A percentile compares a stretch with the other conserved stretches of the same genome.
Conservation (phyloP, 2,888 invertebrate species). For the Thereva unica region DNA sequence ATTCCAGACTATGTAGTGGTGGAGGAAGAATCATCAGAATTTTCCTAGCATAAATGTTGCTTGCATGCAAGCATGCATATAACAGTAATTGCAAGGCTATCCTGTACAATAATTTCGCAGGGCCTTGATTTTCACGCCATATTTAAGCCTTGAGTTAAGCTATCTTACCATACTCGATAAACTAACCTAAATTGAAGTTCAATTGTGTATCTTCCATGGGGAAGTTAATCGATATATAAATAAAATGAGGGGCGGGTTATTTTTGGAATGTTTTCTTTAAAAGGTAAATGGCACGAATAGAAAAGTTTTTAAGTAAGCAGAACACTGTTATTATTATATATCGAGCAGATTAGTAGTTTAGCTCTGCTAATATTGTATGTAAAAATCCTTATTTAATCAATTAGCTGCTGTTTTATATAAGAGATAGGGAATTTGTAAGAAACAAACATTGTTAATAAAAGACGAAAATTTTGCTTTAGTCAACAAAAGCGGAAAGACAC, state of each 20-base stretch:
- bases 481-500: no score
- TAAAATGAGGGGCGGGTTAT: slow-evolving; percentile 4
- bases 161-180: neutral
- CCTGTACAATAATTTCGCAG: slow-evolving; percentile 14
- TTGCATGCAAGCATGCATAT: slow-evolving; percentile 33
- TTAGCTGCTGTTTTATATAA: no score
- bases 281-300: no score
- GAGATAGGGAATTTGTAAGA: no score
- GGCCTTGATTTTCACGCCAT: slow-evolving; percentile 15
- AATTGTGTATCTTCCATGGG: slow-evolving; percentile 10
- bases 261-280: no score
- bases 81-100: slow-evolving; percentile 26
- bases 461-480: no score
- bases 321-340: no score
- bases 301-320: no score
- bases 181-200: slow-evolving; percentile 31
- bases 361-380: no score
- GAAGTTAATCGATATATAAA: slow-evolving; percentile 7
- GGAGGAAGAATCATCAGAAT: slow-evolving; percentile 4
- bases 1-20: slow-evolving; percentile 16
- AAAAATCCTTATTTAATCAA: no score
- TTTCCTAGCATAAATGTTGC: slow-evolving; percentile 11
- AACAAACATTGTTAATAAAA: no score
- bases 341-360: no score
- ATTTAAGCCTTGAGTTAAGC: slow-evolving; percentile 3